Evolutionary conservation across 2,113 vertebrate species (phyloP).

Genomic region (Entosphenus tridentatus): DNA sequence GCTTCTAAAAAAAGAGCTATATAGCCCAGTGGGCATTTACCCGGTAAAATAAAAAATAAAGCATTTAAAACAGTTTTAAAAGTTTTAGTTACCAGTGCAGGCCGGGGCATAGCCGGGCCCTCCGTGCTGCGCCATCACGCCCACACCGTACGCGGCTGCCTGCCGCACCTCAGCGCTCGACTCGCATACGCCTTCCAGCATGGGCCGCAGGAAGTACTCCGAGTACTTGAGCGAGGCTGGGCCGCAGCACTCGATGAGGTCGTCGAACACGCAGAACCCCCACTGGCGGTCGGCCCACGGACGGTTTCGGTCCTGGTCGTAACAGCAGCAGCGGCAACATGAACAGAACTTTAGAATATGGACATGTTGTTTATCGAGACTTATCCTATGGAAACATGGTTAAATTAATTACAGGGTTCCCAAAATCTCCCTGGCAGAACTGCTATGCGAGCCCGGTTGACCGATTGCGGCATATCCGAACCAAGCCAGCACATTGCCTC

Average conservation of each 20-base stretch:
- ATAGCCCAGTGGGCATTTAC: too few relatives aligned
- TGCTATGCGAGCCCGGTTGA: too few relatives aligned
- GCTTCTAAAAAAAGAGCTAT: too few relatives aligned
- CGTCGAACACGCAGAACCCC: conserved; percentile 94
- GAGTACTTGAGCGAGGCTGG: conserved; percentile 83
- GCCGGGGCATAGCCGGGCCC: conserved; percentile 78
- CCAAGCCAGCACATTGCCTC: too few relatives aligned
- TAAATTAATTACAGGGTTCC: too few relatives aligned
- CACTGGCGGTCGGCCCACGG: conserved; percentile 93
- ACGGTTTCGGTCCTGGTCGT: conserved; percentile 49
- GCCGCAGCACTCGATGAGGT: conserved; percentile 86
- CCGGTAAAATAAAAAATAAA: too few relatives aligned
- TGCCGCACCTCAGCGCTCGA: conserved; percentile 71
- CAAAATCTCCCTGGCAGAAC: too few relatives aligned
- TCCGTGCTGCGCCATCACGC: conserved; percentile 84
- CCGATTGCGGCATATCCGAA: too few relatives aligned
- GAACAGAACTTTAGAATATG: neutral
- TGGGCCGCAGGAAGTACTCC: conserved; percentile 61
- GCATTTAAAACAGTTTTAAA: too few relatives aligned
- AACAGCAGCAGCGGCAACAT: neutral
- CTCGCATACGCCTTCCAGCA: conserved; percentile 71
- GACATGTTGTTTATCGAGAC: too few relatives aligned
- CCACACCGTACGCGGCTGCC: conserved; percentile 74
- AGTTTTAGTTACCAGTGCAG: conserved; percentile 43
- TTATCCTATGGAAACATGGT: too few relatives aligned